Base-by-base conservation (phyloP, 2,888 invertebrate species). In the Bedellia somnulentella region DNA sequence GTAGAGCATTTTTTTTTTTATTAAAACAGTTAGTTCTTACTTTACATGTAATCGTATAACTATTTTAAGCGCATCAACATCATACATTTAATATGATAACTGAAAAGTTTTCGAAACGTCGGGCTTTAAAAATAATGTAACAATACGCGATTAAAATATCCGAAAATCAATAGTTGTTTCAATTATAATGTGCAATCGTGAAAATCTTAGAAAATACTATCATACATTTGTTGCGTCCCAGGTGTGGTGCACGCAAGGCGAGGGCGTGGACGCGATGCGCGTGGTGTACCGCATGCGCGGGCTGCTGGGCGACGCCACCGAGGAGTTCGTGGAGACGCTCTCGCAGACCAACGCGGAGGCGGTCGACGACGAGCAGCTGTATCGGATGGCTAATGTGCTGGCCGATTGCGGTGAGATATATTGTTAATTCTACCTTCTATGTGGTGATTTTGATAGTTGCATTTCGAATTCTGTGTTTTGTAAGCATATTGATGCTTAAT, bases 201-300 rank as follows among this genome's bases (percentile, higher is more conserved):
- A n/a, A n/a, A n/a, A n/a, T n/a, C n/a, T n/a, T n/a, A n/a, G n/a
- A n/a, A n/a, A n/a, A n/a, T n/a, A n/a, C n/a, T n/a, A n/a, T n/a
- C n/a, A n/a, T n/a, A n/a, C n/a, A n/a, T n/a, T n/a, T n/a, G n/a
- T n/a, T n/a, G n/a, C n/a, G n/a, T n/a, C n/a, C n/a, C 37, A 85
- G 82, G 87, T 91, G 24, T 94, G 94, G 93, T 80, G 92, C 16
- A 85, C 88, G 3, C 92, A 92, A 44, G 89, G 91, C 12, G 89
- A 91, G 18, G 92, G 94, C 48, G 88, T 90, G 24, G 97, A 96
- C 54, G 91, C 96, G 0, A 98, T 99, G 98, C 82, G 95, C 8
- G 90, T 98, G 5, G 89, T 98, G 17, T 99, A 99, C 63, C 85
- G 99, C 27, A 98, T 99, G 97, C 80, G 98, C 34, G 98, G 98